Base-by-base conservation (phyloP, 2,888 invertebrate genomes). In the Pyrgus malvae region DNA sequence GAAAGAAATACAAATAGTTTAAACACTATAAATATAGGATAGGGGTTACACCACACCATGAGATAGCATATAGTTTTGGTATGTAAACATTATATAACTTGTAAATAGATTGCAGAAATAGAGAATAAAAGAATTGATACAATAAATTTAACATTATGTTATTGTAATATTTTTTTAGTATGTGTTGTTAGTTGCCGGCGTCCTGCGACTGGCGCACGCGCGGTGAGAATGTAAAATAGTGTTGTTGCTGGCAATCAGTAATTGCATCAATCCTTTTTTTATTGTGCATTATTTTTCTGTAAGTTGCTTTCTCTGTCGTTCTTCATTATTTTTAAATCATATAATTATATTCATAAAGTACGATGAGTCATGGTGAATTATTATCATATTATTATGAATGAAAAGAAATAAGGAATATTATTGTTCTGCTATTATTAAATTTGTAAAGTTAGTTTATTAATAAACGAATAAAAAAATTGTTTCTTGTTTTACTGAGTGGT, bases 371-470 rank as follows among this genome's bases (percentile, higher is more conserved):
- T 74, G 80, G 79, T 78, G 80, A 78, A 79, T 78, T 80, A 79
- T 79, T 79, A 79, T 80, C 80, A 89, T 83, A 90, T 90, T 88
- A 88, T 86, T 87, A 89, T 87, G 88, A 88, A 88, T 88, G 86
- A 87, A 85, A 89, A 88, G 83, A 89, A 89, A 89, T 89, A 89
- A 89, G 88, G 88, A 90, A 89, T 89, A 90, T 89, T 90, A 90
- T 90, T 90, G 89, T 90, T 90, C 89, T 85, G 89, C 90, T 90
- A 90, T 90, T 90, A 90, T 90, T 90, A 89, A 88, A 90, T 90
- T 90, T 89, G 89, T 90, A 90, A 90, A 90, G 89, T 90, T 90
- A 90, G 90, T 90, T 90, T 90, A 90, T 90, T 90, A 90, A 89
- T 90, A 90, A 90, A 90, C 88, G 86, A 89, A 81, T 87, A 89